These are phyloP conservation scores for Subanguina moxae DNA, from an alignment of 1,140 invertebrate genomes.

Conservation along the genomic window DNA sequence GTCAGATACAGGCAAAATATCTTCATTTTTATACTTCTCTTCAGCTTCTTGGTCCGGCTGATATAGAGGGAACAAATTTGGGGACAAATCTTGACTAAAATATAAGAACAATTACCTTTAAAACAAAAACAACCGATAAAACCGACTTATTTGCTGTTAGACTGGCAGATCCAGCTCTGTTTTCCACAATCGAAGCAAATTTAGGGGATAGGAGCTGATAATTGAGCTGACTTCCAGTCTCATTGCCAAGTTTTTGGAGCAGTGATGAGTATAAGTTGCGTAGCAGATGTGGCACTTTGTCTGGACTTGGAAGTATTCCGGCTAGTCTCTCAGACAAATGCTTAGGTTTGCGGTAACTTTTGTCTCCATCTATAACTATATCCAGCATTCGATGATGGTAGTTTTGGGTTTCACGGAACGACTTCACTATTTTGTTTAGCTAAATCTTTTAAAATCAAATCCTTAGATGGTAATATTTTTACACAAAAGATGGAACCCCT, in stretches of 20 bases:
- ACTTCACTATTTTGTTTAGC: not conserved
- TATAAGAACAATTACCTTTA: no score
- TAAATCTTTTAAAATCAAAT: no score
- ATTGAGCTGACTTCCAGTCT: not conserved
- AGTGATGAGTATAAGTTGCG: not conserved
- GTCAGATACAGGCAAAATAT: not conserved
- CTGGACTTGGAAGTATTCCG: not conserved
- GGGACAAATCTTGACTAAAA: not conserved
- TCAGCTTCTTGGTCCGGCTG: not conserved
- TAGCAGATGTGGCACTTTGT: not conserved
- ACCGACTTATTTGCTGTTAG: not conserved
- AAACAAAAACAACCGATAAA: not conserved
- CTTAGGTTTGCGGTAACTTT: not conserved
- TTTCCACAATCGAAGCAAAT: not conserved
- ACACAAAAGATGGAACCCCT: no score
- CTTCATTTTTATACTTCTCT: not conserved
- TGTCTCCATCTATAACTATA: not conserved
- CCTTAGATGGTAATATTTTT: no score
- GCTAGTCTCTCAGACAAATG: not conserved
- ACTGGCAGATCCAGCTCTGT: not conserved
- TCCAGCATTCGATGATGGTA: not conserved
- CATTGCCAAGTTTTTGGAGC: not conserved
- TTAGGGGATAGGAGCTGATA: not conserved
- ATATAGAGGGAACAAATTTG: conserved; percentile 1
- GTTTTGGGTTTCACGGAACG: not conserved